Evolutionary conservation across 2,797 vertebrate genomes (phyloP).

Genomic region (Bradypus variegatus): DNA sequence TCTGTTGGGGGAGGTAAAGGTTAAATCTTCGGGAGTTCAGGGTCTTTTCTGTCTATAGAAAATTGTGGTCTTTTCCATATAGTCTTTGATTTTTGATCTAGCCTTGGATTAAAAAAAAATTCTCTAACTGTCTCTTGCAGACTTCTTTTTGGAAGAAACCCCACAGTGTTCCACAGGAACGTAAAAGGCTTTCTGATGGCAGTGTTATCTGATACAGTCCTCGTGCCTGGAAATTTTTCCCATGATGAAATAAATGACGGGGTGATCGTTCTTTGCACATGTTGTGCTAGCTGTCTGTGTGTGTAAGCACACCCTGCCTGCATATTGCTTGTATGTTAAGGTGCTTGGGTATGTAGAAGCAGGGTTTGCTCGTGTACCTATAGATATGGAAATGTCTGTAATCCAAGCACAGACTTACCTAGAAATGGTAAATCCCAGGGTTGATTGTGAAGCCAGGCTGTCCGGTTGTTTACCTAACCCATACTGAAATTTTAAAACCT

Average conservation of each 20-base stretch:
- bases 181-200: not conserved
- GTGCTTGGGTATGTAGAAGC: rapidly evolving
- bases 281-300: not conserved
- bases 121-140: slow-evolving; percentile 46
- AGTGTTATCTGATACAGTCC: not conserved
- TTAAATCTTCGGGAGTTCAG: slow-evolving; percentile 76
- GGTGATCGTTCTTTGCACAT: not conserved
- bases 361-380: not conserved
- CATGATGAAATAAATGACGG: not conserved
- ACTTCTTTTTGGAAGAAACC: slow-evolving; percentile 40
- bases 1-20: slow-evolving; percentile 76
- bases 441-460: not conserved
- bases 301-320: not conserved
- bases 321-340: not conserved
- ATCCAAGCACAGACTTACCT: not conserved
- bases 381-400: not conserved
- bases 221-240: slow-evolving; percentile 23
- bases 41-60: slow-evolving; percentile 71
- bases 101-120: slow-evolving; percentile 54
- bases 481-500: slow-evolving; percentile 48
- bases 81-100: slow-evolving; percentile 60
- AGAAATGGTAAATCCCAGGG: slow-evolving; percentile 1
- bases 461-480: slow-evolving; percentile 11
- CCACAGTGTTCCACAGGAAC: slow-evolving; percentile 28
- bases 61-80: slow-evolving; percentile 59